These are phyloP conservation scores for Heliconius eleuchia DNA, from an alignment of 1,140 invertebrate genomes.

Conservation along the genomic window DNA sequence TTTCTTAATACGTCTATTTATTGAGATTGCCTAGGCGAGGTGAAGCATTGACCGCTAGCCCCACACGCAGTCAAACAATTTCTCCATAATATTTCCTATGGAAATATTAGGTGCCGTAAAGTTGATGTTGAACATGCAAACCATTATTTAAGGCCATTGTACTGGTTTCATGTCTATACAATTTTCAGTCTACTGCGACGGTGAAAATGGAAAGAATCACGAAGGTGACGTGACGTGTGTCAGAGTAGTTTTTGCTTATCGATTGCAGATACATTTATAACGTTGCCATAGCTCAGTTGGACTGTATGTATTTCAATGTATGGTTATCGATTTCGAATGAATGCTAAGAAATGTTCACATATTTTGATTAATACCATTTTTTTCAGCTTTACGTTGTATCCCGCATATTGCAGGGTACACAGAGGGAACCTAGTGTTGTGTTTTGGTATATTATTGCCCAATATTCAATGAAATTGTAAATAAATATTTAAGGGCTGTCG, in stretches of 20 bases:
- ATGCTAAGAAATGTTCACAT: not conserved
- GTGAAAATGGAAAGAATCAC: conserved; percentile 21
- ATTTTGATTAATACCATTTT: too few relatives aligned
- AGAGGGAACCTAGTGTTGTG: too few relatives aligned
- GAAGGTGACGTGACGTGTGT: not conserved
- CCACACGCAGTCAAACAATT: conserved; percentile 46
- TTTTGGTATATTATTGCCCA: too few relatives aligned
- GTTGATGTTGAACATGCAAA: conserved; percentile 58
- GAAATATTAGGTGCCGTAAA: conserved; percentile 57
- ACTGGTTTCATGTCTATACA: conserved; percentile 34
- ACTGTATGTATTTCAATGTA: not conserved
- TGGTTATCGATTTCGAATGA: not conserved
- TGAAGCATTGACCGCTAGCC: conserved; percentile 54
- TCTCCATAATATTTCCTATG: conserved; percentile 46
- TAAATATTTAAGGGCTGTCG: too few relatives aligned
- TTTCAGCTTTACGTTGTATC: too few relatives aligned
- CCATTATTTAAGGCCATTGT: conserved; percentile 50
- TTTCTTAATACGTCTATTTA: conserved; percentile 25
- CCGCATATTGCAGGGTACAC: too few relatives aligned
- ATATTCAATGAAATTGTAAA: too few relatives aligned
- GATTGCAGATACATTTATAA: not conserved
- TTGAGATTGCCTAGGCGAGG: conserved; percentile 42
- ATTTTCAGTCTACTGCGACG: conserved; percentile 23
- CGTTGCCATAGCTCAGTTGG: not conserved
- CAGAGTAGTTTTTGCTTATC: not conserved